A percentile compares a stretch with the other conserved stretches of the same genome.
These are phyloP conservation scores for Eulemur albifrons DNA, from an alignment of 2,797 vertebrate species.

Conservation along the genomic window DNA sequence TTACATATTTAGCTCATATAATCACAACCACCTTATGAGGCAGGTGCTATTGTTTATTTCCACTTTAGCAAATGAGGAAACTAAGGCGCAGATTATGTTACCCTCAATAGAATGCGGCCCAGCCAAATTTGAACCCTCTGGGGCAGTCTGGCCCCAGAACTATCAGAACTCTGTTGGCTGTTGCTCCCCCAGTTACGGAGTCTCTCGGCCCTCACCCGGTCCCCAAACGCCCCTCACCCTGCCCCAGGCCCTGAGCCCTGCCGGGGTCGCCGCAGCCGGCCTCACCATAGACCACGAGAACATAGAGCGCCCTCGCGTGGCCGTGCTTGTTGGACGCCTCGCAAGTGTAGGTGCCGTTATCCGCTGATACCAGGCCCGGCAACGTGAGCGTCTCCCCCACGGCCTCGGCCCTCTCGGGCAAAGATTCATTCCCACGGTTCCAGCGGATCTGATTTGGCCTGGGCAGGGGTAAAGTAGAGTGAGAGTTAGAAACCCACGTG, in stretches of 20 bases:
- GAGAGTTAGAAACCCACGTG: not conserved
- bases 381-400: constrained; percentile 90
- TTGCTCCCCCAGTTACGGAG: not conserved
- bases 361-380: constrained; percentile 90
- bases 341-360: constrained; percentile 94
- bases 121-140: not conserved
- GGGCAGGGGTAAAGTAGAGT: not conserved
- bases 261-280: not conserved
- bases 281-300: constrained; percentile 94
- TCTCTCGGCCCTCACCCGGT: not conserved
- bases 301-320: constrained; percentile 92
- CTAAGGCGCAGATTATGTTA: not conserved
- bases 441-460: constrained; percentile 91
- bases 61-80: not conserved
- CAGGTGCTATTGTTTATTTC: constrained; percentile 18
- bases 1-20: constrained; percentile 6
- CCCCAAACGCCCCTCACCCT: constrained; percentile 64
- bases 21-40: not conserved
- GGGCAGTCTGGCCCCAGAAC: not conserved
- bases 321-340: constrained; percentile 93
- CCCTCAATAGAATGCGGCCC: not conserved
- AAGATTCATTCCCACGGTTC: constrained; percentile 92
- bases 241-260: not conserved
- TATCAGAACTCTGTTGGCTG: not conserved
- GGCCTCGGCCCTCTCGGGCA: constrained; percentile 91